Evolutionary conservation across 2,113 vertebrate species (phyloP).

Genomic region (Ascaphus truei): DNA sequence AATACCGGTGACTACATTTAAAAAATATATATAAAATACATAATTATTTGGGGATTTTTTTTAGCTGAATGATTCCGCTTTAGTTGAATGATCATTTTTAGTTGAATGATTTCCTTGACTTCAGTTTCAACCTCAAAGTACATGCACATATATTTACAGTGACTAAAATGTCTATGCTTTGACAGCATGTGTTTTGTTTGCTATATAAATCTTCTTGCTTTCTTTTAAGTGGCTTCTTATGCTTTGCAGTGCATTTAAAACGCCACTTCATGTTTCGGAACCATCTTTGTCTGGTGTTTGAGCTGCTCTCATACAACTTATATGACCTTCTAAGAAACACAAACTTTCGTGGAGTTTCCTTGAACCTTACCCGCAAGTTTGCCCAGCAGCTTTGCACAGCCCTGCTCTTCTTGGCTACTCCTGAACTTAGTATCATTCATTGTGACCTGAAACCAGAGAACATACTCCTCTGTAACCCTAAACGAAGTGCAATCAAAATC

Average conservation of each 20-base stretch:
- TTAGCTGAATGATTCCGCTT: no score
- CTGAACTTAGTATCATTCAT: conserved; percentile 94
- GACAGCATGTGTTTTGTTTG: no score
- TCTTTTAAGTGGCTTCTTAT: not conserved
- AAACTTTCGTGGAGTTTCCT: conserved; percentile 89
- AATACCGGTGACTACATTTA: no score
- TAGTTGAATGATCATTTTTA: no score
- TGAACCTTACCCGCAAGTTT: conserved; percentile 91
- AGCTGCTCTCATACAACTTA: conserved; percentile 92
- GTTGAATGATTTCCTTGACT: no score
- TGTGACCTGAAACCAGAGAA: conserved; percentile 96
- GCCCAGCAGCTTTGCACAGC: conserved; percentile 94
- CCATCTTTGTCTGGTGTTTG: conserved; percentile 94
- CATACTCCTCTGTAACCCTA: conserved; percentile 92
- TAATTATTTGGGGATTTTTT: no score
- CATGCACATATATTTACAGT: no score
- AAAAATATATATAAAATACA: no score
- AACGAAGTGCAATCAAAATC: conserved; percentile 91
- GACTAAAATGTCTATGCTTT: no score
- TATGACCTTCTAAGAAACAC: conserved; percentile 92
- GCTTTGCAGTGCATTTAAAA: conserved; percentile 83
- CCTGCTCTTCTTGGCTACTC: conserved; percentile 89
- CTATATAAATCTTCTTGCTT: no score
- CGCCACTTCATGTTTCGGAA: conserved; percentile 97
- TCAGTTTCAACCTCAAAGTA: no score